phyloP scores from a whole-genome alignment of 2,113 vertebrate species.

The Oriolus oriolus region DNA sequence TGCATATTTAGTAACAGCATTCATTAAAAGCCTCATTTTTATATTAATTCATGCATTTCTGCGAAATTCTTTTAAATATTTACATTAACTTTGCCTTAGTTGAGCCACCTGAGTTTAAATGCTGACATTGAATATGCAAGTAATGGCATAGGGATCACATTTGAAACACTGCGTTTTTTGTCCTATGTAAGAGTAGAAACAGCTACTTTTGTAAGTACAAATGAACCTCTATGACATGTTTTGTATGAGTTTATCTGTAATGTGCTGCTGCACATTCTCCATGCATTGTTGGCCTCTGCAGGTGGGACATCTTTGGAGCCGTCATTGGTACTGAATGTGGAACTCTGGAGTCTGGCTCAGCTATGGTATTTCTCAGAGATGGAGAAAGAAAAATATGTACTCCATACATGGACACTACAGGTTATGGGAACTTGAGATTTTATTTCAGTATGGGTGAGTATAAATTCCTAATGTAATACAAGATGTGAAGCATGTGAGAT shows the following conservation, averaged over 20 bases:
- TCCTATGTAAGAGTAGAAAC: neutral
- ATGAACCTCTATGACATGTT: neutral
- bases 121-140: neutral
- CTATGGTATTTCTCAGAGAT: conserved; percentile 86
- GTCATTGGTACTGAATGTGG: conserved; percentile 87
- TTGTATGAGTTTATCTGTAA: neutral
- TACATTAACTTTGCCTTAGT: neutral
- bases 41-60: neutral
- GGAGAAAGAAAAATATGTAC: conserved; percentile 90
- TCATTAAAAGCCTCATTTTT: neutral
- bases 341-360: conserved; percentile 87
- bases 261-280: neutral
- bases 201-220: neutral
- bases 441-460: conserved; percentile 91
- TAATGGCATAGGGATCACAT: neutral
- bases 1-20: neutral
- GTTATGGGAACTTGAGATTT: conserved; percentile 93
- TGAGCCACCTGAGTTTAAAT: neutral
- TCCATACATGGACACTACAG: conserved; percentile 89
- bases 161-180: neutral
- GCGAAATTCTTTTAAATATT: neutral
- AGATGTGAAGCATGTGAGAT: neutral
- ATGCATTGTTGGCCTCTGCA: neutral
- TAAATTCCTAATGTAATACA: neutral
- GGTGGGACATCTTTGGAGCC: conserved; percentile 91